Percentiles rank a stretch among this genome's conserved stretches.
phyloP scores from a whole-genome alignment of 2,888 invertebrate genomes.

The Callyntrura guangdongensis region DNA sequence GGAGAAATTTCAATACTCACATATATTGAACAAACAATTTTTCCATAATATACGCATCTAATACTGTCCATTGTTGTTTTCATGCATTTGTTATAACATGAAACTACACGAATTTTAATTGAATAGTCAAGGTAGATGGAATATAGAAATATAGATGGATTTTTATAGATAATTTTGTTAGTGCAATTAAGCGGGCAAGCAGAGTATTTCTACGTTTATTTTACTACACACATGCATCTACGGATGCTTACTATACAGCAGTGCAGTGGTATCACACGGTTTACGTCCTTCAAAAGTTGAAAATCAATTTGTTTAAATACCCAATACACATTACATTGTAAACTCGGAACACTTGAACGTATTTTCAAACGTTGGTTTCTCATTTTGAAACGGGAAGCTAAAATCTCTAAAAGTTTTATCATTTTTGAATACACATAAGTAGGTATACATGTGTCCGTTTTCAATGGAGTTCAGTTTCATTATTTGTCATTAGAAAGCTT shows the following conservation, averaged over 20 bases:
- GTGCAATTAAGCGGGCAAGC: conserved; percentile 46
- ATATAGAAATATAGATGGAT: background rate
- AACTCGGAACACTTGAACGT: background rate
- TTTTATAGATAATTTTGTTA: background rate
- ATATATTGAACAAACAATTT: background rate
- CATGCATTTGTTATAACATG: background rate
- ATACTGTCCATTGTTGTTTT: too few species aligned
- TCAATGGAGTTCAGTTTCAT: too few species aligned
- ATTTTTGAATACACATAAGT: conserved; percentile 15
- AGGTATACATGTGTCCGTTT: background rate
- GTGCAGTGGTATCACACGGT: conserved; percentile 73
- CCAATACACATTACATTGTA: conserved; percentile 8
- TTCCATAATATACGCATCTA: background rate
- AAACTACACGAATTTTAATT: background rate
- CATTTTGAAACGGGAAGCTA: too few species aligned
- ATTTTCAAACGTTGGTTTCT: conserved; percentile 6
- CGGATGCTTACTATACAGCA: conserved; percentile 1
- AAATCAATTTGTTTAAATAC: background rate
- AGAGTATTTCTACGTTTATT: background rate
- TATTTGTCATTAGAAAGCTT: background rate
- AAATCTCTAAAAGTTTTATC: background rate
- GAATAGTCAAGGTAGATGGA: conserved; percentile 12
- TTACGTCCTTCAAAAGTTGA: conserved; percentile 38
- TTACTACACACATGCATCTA: background rate
- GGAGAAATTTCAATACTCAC: background rate